Percentiles rank a stretch among this genome's conserved stretches.
These are phyloP conservation scores for Trichonephila inaurata DNA, from an alignment of 1,140 invertebrate species.

Conservation along the genomic window DNA sequence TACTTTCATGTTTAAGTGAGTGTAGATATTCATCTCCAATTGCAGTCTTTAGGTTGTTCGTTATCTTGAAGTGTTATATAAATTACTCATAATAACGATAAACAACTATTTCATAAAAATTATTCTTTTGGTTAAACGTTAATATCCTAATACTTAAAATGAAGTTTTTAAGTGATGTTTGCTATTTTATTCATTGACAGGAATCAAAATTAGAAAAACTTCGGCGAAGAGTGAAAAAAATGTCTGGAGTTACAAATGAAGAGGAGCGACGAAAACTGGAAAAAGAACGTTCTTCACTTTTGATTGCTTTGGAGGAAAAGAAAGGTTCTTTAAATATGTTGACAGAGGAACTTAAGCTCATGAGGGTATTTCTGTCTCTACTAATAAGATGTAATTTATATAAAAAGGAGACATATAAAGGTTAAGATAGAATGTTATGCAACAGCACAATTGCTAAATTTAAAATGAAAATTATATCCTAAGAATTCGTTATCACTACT, in stretches of 20 bases:
- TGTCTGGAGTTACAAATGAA: conserved; percentile 52
- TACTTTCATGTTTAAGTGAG: no score
- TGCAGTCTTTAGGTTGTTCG: no score
- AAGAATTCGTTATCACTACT: no score
- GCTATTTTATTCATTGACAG: background rate
- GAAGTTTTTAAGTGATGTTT: background rate
- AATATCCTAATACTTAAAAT: no score
- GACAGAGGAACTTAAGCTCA: conserved; percentile 58
- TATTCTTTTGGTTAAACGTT: no score
- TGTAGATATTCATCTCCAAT: no score
- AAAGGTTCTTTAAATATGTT: conserved; percentile 44
- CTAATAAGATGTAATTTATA: background rate
- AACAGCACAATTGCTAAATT: no score
- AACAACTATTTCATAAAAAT: no score
- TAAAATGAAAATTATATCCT: no score
- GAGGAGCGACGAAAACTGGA: conserved; percentile 52
- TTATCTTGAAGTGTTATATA: no score
- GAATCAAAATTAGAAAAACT: conserved; percentile 65
- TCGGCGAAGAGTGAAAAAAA: conserved; percentile 50
- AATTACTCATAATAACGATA: no score
- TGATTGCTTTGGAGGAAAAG: conserved; percentile 56
- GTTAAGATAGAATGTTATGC: no score
- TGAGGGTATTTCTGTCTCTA: conserved; percentile 17
- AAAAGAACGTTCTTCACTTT: conserved; percentile 46
- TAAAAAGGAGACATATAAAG: background rate